Evolutionary conservation across 37 sponge, comb jelly and placozoan species (phyloP), one percentile per base, ranked within the genome.

Genomic region (Ephydatia muelleri): DNA sequence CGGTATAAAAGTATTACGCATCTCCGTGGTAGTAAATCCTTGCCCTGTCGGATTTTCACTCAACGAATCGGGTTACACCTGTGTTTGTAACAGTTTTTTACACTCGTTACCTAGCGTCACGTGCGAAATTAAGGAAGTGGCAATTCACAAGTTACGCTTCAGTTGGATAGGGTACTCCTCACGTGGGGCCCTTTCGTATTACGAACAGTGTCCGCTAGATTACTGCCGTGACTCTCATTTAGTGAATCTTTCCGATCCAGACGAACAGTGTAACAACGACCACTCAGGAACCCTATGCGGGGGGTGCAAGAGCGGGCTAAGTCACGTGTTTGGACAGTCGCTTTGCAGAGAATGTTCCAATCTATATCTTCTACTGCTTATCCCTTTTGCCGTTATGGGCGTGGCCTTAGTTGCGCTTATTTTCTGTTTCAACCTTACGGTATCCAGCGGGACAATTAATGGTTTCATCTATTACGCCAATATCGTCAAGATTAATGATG

Each of bases 401-500:
- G 0, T 73, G 3, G 74, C 37, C 25, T 25, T 73, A 22, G 74
- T 73, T 0, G 23, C 23, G 12, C 8, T 34, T 27, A 34, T 73
- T 2, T 25, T 73, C 19, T 0, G 2, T 35, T 27, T 34, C 37
- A 34, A 73, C 37, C 31, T 73, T 23, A 73, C 74, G 23, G 74
- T 73, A 6, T 38, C 74, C 32, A 37, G 33, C 22, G 74, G 74
- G 9, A 73, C 6, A 0, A 21, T 34, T 3, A 73, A 4, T 73
- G 74, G 74, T 3, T 37, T 73, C 14, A 73, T 73, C 74, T 57
- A 19, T 11, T 57, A 57, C 16, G 74, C 74, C 14, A 73, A 73
- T 25, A 73, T 73, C 23, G 38, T 73, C 38, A 31, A 37, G 36
- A 31, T 73, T 21, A 73, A 34, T 37, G 35, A 73, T 3, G 36